Evolutionary conservation across 2,113 vertebrate genomes (phyloP).

Genomic region (Microcebus tavaratra): DNA sequence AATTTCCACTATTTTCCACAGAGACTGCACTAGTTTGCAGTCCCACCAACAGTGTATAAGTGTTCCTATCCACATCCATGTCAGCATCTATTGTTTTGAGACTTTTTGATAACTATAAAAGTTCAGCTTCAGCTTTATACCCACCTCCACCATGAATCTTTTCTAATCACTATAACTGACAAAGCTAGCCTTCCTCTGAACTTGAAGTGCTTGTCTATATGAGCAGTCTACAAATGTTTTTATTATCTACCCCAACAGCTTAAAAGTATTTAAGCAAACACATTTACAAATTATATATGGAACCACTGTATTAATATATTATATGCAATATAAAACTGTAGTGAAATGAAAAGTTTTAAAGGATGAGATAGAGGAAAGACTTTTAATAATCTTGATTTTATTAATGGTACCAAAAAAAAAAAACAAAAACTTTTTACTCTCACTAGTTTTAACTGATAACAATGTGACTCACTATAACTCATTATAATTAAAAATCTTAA

Average conservation of each 20-base stretch:
- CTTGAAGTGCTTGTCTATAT: neutral
- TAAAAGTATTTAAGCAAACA: neutral
- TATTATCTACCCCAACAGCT: neutral
- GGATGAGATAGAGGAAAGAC: neutral
- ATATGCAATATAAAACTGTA: neutral
- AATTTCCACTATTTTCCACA: too few relatives aligned
- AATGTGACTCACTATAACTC: neutral
- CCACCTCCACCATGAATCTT: neutral
- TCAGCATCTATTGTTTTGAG: too few relatives aligned
- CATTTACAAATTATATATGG: neutral
- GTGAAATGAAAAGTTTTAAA: neutral
- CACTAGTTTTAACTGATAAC: neutral
- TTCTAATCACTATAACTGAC: neutral
- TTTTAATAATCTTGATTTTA: slow-evolving; percentile 13
- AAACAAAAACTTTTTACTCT: neutral
- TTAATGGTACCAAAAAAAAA: neutral
- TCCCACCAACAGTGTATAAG: too few relatives aligned
- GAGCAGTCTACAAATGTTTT: neutral
- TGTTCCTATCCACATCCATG: too few relatives aligned
- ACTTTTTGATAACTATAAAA: neutral
- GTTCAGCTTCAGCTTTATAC: neutral
- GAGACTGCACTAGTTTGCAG: too few relatives aligned
- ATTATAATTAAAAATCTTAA: slow-evolving; percentile 7
- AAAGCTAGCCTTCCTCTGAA: neutral
- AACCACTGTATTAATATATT: neutral